phyloP scores from a whole-genome alignment of 2,888 invertebrate genomes.

The Platerodrilus igneus region DNA sequence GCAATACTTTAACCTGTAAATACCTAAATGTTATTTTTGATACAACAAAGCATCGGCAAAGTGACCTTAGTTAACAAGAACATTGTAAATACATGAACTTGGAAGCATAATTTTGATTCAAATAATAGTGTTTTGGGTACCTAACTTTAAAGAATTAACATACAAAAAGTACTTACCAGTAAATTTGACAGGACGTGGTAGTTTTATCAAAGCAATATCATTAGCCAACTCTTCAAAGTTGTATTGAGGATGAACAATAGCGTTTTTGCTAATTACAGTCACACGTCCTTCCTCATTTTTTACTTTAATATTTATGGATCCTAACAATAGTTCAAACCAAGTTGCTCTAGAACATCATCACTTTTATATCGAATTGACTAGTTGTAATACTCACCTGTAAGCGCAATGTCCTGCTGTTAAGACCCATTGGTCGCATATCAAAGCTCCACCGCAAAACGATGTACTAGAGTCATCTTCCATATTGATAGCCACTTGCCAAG shows the following conservation, averaged over 20 bases:
- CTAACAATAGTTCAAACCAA: slow-evolving; percentile 5
- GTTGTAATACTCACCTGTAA: slow-evolving; percentile 6
- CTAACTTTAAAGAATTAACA: too few species aligned
- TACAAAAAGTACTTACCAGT: slow-evolving; percentile 17
- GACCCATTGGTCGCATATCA: slow-evolving; percentile 14
- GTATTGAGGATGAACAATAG: slow-evolving; percentile 21
- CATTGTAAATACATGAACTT: too few species aligned
- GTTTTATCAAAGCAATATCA: slow-evolving; percentile 28
- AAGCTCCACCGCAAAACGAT: slow-evolving; percentile 12
- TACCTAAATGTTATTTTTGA: too few species aligned
- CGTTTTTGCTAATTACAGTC: slow-evolving; percentile 8
- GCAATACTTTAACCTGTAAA: too few species aligned
- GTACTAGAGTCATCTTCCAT: background rate
- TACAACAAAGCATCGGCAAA: too few species aligned
- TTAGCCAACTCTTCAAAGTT: slow-evolving; percentile 20
- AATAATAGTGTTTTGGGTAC: too few species aligned
- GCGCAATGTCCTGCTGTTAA: slow-evolving; percentile 18
- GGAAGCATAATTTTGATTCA: too few species aligned
- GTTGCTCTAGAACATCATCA: slow-evolving; percentile 9
- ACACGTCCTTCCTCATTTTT: slow-evolving; percentile 13
- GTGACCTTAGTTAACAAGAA: too few species aligned
- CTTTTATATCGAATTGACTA: background rate
- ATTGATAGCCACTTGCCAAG: slow-evolving; percentile 6
- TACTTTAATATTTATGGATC: slow-evolving; percentile 1
- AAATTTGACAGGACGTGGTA: slow-evolving; percentile 19